Evolutionary conservation across 2,113 vertebrate genomes (phyloP).

Genomic region (Tor tambroides): DNA sequence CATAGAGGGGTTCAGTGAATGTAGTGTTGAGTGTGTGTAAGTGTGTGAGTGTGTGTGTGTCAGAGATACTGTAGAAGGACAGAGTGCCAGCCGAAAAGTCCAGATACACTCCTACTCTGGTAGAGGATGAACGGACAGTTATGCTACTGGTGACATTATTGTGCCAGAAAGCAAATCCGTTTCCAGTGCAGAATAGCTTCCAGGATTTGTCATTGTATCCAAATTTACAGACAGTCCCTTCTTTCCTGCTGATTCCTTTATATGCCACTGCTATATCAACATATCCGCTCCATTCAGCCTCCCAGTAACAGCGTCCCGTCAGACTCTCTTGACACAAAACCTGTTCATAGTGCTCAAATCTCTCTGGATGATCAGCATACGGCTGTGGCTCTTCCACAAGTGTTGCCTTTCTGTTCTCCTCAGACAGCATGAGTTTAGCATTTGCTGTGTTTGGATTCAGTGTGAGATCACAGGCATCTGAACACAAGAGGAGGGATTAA

Average conservation of each 20-base stretch:
- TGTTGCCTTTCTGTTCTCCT: background rate
- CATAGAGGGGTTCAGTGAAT: no score
- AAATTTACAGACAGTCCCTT: no score
- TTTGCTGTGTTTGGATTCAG: background rate
- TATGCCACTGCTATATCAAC: background rate
- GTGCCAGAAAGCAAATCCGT: no score
- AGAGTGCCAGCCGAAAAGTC: background rate
- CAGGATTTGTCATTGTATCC: background rate
- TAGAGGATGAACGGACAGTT: background rate
- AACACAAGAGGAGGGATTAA: background rate
- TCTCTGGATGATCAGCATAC: background rate
- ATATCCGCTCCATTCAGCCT: background rate
- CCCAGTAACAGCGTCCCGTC: background rate
- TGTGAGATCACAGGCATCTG: background rate
- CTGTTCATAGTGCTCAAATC: background rate
- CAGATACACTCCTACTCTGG: background rate
- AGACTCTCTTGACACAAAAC: background rate
- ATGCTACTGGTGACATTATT: background rate
- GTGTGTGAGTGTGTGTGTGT: no score
- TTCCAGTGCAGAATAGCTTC: background rate
- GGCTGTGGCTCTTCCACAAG: background rate
- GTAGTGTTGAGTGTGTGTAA: no score
- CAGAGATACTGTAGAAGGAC: no score
- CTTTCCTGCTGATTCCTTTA: background rate
- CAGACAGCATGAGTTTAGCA: background rate